phyloP scores from a whole-genome alignment of 2,888 invertebrate species.

The Clistopyga incitator region DNA sequence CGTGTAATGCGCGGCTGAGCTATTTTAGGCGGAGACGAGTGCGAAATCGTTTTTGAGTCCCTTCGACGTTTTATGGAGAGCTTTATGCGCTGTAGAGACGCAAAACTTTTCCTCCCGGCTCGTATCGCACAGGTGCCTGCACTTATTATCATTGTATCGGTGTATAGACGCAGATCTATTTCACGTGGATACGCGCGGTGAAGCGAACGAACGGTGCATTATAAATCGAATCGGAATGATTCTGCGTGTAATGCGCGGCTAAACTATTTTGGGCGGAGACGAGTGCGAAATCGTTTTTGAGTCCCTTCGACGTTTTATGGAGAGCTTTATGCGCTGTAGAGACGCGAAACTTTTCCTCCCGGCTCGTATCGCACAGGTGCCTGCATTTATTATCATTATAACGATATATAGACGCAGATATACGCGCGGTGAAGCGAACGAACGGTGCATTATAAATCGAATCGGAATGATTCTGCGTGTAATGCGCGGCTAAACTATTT shows the following conservation, averaged over 20 bases:
- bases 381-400: too few relatives aligned
- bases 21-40: slow-evolving; percentile 29
- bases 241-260: slow-evolving; percentile 16
- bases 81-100: slow-evolving; percentile 10
- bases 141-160: too few relatives aligned
- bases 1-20: slow-evolving; percentile 21
- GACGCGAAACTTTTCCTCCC: slow-evolving; percentile 28
- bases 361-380: slow-evolving; percentile 8
- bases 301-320: slow-evolving; percentile 16
- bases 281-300: slow-evolving; percentile 38
- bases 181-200: too few relatives aligned
- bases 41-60: slow-evolving; percentile 32
- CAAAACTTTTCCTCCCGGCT: slow-evolving; percentile 25
- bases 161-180: too few relatives aligned
- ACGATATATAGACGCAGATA: too few relatives aligned
- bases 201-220: slow-evolving; percentile 10
- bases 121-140: slow-evolving; percentile 10
- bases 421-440: too few relatives aligned
- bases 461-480: slow-evolving; percentile 8
- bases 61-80: slow-evolving; percentile 16
- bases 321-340: slow-evolving; percentile 1
- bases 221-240: slow-evolving; percentile 18
- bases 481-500: slow-evolving; percentile 33
- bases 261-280: slow-evolving; percentile 22
- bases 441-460: slow-evolving; percentile 23